Percentiles rank a stretch among this genome's conserved stretches.
Evolutionary conservation across 2,888 invertebrate genomes (phyloP).

Genomic region (Drosophila ustulata): DNA sequence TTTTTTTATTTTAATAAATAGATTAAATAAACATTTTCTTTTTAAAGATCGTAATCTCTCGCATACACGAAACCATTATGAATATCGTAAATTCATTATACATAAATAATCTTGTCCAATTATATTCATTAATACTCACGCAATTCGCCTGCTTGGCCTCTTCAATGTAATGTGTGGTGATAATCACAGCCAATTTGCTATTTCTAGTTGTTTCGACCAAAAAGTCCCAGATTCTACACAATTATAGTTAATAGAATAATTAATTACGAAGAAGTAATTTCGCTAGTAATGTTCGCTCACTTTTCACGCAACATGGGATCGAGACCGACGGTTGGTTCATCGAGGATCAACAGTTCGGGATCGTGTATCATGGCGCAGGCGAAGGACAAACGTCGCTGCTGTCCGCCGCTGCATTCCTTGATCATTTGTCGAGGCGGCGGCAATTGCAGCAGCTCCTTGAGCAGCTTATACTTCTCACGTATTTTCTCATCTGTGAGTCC

Average conservation of each 20-base stretch:
- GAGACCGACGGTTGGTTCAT: slow-evolving; percentile 97
- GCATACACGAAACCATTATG: too few relatives aligned
- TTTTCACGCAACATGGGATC: slow-evolving; percentile 94
- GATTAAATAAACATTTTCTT: too few relatives aligned
- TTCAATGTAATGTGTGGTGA: slow-evolving; percentile 98
- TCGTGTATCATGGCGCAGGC: slow-evolving; percentile 95
- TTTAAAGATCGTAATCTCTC: too few relatives aligned
- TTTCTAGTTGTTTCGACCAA: slow-evolving; percentile 90
- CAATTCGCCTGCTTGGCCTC: slow-evolving; percentile 93
- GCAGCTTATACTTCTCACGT: slow-evolving; percentile 88
- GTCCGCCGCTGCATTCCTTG: slow-evolving; percentile 93
- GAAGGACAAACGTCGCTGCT: slow-evolving; percentile 94
- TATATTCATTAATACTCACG: slow-evolving; percentile 85
- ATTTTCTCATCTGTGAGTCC: slow-evolving; percentile 89
- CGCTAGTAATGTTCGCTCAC: slow-evolving; percentile 83
- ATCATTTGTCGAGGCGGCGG: slow-evolving; percentile 89
- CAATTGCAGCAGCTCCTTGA: slow-evolving; percentile 90
- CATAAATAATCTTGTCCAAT: too few relatives aligned
- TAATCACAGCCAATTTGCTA: slow-evolving; percentile 92
- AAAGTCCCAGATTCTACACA: slow-evolving; percentile 93
- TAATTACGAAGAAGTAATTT: not conserved
- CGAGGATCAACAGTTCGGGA: slow-evolving; percentile 94
- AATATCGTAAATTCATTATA: too few relatives aligned
- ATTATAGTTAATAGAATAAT: not conserved
- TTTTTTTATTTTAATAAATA: too few relatives aligned